Evolutionary conservation across 2,113 vertebrate genomes (phyloP), one percentile per base, ranked within the genome.

Genomic region (Monopterus albus): DNA sequence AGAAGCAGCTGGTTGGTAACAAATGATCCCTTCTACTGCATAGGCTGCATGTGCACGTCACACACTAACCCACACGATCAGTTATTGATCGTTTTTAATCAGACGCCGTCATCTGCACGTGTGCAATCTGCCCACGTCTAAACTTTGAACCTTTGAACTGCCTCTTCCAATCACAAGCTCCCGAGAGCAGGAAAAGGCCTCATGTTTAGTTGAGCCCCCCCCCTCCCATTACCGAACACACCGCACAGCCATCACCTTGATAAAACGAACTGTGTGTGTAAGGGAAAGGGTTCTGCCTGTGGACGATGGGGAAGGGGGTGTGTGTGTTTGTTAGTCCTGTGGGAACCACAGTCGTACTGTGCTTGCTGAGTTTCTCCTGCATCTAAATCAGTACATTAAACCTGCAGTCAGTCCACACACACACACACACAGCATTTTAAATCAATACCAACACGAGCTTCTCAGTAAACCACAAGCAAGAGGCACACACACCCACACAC

Each of bases 371-470:
- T 82, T 88, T 75, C 35, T 46, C 43, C 60, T 81, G 88, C 83
- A 89, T 91, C 85, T 87, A 87, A 89, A 90, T 84, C 80, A 87
- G 72, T 78, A 70, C 83, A 90, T 92, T 89, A 87, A 90, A 88
- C 71, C 79, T 6, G 15, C 31, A 74, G 57, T 76, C 56, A 20
- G 7, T 74, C 79, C 49, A 63, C 28, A 43, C 40, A 28, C 74
- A 61, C 68, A 25, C 49, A 46, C 45, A 53, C 62, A 58, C 9
- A 36, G 11, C 8, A 72, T 45, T 80, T 81, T 26, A 66, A 89
- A 89, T 90, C 81, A 87, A 90, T 88, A 87, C 42, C 67, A 82
- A 86, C 85, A 55, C 61, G 55, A 81, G 59, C 80, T 77, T 88
- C 82, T 57, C 67, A 76, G 89, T 87, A 79, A 85, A 86, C 83